Base-by-base conservation (phyloP, 2,113 vertebrate species). In the Sylvia atricapilla region DNA sequence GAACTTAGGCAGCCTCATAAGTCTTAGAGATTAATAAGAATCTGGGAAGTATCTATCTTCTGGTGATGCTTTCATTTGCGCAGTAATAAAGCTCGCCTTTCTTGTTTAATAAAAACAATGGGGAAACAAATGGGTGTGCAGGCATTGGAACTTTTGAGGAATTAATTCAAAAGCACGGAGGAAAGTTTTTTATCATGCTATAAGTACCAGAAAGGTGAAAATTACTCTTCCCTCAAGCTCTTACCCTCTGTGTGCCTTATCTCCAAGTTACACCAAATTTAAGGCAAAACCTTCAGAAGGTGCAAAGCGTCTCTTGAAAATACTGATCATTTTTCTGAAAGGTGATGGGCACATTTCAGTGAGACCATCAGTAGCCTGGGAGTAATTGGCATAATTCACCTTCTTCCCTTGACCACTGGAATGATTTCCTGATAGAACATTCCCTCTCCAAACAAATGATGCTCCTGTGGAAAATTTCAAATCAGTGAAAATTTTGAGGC, bases 81-180 rank as follows among this genome's bases (percentile, higher is more conserved):
- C 96, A 97, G 97, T 98, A 98, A 98, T 98, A 98, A 98, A 98
- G 97, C 97, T 98, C 88, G 66, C 97, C 97, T 98, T 98, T 98
- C 98, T 98, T 98, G 97, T 98, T 98, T 98, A 98, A 98, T 98
- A 98, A 98, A 98, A 98, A 98, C 98, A 98, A 98, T 98, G 97
- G 97, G 94, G 97, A 98, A 98, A 98, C 97, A 98, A 98, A 98
- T 98, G 97, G 97, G 95, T 97, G 98, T 98, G 97, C 97, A 97
- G 97, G 96, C 97, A 96, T 96, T 97, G 97, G 98, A 98, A 98
- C 97, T 98, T 98, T 97, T 97, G 97, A 98, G 94, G 97, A 98
- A 98, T 98, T 98, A 98, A 98, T 98, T 98, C 96, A 77, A 96
- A 50, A 47, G 96, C 97, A 98, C 47, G 52, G 68, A 97, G 93